These are phyloP conservation scores for Montifringilla adamsi DNA, from an alignment of 2,113 vertebrate species.

Conservation along the genomic window DNA sequence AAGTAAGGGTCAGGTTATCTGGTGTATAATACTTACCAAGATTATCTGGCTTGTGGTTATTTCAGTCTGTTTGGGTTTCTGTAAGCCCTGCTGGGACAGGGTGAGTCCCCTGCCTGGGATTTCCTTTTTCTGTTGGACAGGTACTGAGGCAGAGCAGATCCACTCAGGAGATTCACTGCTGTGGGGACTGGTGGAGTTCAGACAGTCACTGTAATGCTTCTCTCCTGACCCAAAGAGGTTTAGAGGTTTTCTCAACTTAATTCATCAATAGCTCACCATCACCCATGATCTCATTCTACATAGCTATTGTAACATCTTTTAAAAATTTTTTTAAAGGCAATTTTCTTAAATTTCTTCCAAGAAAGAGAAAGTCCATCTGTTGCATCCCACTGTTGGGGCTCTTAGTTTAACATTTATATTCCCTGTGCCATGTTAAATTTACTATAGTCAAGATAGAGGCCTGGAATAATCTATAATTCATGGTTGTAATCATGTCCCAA, in stretches of 20 bases:
- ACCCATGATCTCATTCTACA: neutral
- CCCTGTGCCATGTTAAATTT: neutral
- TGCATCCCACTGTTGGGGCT: neutral
- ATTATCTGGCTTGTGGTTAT: neutral
- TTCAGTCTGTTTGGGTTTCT: neutral
- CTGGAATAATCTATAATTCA: neutral
- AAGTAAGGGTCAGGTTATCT: neutral
- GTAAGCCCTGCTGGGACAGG: neutral
- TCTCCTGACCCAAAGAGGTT: neutral
- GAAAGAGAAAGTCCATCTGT: neutral
- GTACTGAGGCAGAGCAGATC: neutral
- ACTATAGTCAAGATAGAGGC: neutral
- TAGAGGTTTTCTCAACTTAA: neutral
- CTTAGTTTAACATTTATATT: neutral
- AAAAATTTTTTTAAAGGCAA: neutral
- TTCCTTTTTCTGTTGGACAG: neutral
- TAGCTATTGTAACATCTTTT: neutral
- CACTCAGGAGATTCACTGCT: neutral
- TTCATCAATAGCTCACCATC: neutral
- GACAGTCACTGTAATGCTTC: fast-evolving
- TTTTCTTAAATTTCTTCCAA: neutral
- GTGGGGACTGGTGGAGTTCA: neutral
- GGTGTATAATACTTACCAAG: neutral
- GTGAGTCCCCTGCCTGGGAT: neutral
- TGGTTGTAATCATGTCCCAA: neutral